phyloP scores from a whole-genome alignment of 2,888 invertebrate species.

The Cryptus viduatorius region DNA sequence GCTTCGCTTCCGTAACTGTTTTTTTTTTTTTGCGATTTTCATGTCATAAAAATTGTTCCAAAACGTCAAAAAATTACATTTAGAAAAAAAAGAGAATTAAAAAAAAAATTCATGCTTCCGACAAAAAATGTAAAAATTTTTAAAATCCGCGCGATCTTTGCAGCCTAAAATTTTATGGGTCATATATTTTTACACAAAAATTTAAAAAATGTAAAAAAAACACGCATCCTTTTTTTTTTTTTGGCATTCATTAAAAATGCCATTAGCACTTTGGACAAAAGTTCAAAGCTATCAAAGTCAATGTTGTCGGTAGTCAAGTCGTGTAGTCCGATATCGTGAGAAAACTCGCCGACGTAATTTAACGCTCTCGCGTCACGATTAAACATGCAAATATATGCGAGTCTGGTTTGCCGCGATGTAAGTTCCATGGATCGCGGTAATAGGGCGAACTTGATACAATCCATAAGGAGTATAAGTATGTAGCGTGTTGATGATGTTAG shows the following conservation, averaged over 20 bases:
- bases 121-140: too few species aligned
- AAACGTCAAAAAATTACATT: too few species aligned
- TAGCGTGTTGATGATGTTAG: constrained; percentile 5
- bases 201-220: too few species aligned
- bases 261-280: not conserved
- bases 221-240: too few species aligned
- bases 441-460: constrained; percentile 63
- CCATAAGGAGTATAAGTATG: not conserved
- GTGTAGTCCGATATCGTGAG: constrained; percentile 63
- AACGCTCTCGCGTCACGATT: constrained; percentile 50
- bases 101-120: not conserved
- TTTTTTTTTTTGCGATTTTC: too few species aligned
- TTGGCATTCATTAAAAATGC: not conserved
- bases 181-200: too few species aligned
- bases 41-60: too few species aligned
- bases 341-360: constrained; percentile 53
- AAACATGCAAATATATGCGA: constrained; percentile 69
- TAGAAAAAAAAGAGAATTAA: not conserved
- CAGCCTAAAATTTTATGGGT: too few species aligned
- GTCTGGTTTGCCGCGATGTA: constrained; percentile 32
- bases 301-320: not conserved
- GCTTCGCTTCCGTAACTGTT: too few species aligned
- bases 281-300: constrained; percentile 45
- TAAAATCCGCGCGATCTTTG: too few species aligned
- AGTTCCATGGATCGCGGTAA: constrained; percentile 43